Evolutionary conservation across 2,797 vertebrate genomes (phyloP).

Genomic region (Sebastes steindachneri): DNA sequence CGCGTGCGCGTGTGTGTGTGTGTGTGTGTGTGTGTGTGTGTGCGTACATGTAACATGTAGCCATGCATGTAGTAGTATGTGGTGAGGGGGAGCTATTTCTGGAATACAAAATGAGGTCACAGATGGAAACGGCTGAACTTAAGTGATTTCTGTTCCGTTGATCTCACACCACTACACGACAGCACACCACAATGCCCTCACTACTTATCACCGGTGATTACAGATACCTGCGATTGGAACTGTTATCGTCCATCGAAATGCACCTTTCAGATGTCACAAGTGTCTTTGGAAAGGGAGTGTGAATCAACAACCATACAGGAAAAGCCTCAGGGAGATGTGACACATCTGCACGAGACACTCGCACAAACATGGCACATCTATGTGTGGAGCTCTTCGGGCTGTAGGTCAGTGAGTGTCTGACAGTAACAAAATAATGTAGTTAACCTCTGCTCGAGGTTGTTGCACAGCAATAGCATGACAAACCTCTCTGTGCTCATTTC

Average conservation of each 20-base stretch:
- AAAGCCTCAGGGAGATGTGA: constrained; percentile 24
- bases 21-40: neutral
- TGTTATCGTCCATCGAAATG: constrained; percentile 1
- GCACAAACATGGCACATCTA: constrained; percentile 1
- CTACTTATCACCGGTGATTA: constrained; percentile 23
- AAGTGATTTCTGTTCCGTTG: constrained; percentile 60
- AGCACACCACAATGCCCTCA: neutral
- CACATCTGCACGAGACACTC: constrained; percentile 8
- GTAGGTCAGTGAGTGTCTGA: constrained; percentile 55
- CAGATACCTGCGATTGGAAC: neutral
- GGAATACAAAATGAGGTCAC: constrained; percentile 73
- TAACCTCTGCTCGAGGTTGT: constrained; percentile 56
- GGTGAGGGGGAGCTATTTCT: constrained; percentile 67
- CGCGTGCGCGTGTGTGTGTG: neutral
- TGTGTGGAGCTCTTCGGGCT: constrained; percentile 44
- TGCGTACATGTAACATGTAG: constrained; percentile 28
- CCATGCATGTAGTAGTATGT: constrained; percentile 40
- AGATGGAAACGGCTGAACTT: constrained; percentile 58
- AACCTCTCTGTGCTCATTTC: constrained; percentile 2
- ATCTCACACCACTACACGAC: constrained; percentile 31
- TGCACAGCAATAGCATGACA: constrained; percentile 2
- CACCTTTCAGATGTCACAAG: constrained; percentile 10
- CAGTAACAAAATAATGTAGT: constrained; percentile 48
- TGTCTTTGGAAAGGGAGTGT: constrained; percentile 19
- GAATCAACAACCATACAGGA: constrained; percentile 31